Evolutionary conservation across 2,888 invertebrate species (phyloP).

Genomic region (Drosophila trichaetosa): DNA sequence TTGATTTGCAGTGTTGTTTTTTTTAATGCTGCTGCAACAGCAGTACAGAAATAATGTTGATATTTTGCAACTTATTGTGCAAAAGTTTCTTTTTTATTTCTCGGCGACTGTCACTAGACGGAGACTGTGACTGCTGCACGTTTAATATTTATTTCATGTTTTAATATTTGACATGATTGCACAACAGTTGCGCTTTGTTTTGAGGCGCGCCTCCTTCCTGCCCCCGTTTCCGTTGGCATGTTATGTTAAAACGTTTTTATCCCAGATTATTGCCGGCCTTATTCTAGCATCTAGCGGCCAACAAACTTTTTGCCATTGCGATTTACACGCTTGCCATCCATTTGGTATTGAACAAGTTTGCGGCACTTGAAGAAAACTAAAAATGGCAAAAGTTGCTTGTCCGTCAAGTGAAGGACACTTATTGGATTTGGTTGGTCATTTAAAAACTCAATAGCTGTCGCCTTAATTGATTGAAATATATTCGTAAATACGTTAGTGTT

Average conservation of each 20-base stretch:
- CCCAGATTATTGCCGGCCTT: conserved; percentile 34
- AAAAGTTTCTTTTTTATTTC: conserved; percentile 51
- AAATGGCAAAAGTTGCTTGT: conserved; percentile 8
- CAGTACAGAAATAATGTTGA: conserved; percentile 56
- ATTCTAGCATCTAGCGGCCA: conserved; percentile 19
- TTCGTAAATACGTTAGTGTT: neutral
- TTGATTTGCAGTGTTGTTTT: conserved; percentile 28
- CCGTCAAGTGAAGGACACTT: conserved; percentile 51
- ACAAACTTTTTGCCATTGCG: conserved; percentile 43
- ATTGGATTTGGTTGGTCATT: conserved; percentile 28
- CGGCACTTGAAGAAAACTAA: conserved; percentile 10
- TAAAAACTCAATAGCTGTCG: neutral
- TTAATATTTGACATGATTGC: conserved; percentile 80
- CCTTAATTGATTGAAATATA: conserved; percentile 9
- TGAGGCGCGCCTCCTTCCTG: conserved; percentile 11
- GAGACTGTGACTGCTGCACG: conserved; percentile 47
- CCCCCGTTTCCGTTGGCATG: neutral
- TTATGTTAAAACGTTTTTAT: conserved; percentile 33
- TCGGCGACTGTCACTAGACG: neutral
- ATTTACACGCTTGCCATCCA: conserved; percentile 42
- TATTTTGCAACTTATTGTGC: conserved; percentile 71
- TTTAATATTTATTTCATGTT: conserved; percentile 82
- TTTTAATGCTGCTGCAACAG: conserved; percentile 35
- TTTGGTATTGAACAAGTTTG: conserved; percentile 72
- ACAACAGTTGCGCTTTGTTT: conserved; percentile 60